Evolutionary conservation across 2,888 invertebrate genomes (phyloP).

Genomic region (Diadegma fenestrale): DNA sequence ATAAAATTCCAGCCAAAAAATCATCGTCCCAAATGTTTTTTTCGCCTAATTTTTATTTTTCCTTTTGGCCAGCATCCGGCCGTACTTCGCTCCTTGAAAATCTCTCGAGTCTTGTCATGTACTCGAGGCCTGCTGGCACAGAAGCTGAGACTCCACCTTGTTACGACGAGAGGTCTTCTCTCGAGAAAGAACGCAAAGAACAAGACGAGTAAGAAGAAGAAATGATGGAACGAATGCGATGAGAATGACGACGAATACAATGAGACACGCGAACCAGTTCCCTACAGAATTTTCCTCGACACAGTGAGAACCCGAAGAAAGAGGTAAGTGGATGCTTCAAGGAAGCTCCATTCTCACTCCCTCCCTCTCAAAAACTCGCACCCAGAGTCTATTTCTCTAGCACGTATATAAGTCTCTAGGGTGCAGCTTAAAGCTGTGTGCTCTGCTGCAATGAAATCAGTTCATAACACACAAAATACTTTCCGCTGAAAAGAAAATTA

Average conservation of each 20-base stretch:
- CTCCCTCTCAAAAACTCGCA: conserved; percentile 52
- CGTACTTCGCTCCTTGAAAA: conserved; percentile 22
- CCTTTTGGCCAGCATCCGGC: conserved; percentile 36
- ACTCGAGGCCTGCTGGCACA: conserved; percentile 39
- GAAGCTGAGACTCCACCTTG: conserved; percentile 68
- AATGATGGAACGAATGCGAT: conserved; percentile 33
- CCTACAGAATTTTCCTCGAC: conserved; percentile 21
- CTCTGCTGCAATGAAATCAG: not conserved
- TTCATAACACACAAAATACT: not conserved
- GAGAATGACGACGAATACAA: conserved; percentile 32
- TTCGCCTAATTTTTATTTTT: not conserved
- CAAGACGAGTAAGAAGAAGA: conserved; percentile 24
- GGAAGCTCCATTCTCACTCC: conserved; percentile 60
- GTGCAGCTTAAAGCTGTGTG: conserved; percentile 6
- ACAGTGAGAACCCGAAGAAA: conserved; percentile 55
- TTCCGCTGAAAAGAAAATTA: no score
- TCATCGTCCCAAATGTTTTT: conserved; percentile 24
- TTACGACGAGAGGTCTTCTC: conserved; percentile 69
- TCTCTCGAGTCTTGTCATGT: conserved; percentile 26
- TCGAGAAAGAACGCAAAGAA: conserved; percentile 52
- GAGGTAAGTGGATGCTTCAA: conserved; percentile 67
- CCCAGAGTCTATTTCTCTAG: conserved; percentile 1
- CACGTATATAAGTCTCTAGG: not conserved
- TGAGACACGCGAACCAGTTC: conserved; percentile 31
- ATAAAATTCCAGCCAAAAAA: conserved; percentile 3